Conservation (phyloP, 2,797 vertebrate species). For the Chelon auratus region DNA sequence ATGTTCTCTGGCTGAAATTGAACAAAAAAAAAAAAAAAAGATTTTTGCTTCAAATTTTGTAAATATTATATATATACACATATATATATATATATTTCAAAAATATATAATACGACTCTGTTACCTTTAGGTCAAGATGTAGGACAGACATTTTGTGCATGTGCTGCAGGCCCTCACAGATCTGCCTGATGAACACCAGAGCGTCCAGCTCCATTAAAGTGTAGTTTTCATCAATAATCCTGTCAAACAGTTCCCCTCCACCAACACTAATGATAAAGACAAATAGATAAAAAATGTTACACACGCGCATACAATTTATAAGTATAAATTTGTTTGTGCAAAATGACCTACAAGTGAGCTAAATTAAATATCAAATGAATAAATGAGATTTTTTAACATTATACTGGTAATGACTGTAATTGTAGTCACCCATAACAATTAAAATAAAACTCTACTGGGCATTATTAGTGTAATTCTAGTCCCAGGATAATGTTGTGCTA, state of each 20-base stretch:
- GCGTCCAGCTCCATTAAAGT: constrained; percentile 91
- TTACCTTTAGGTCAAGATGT: constrained; percentile 97
- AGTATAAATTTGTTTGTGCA: background rate
- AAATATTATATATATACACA: background rate
- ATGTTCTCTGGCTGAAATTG: constrained; percentile 96
- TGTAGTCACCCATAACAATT: background rate
- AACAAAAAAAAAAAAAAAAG: background rate
- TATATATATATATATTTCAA: no score
- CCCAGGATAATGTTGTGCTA: background rate
- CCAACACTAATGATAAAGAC: constrained; percentile 86
- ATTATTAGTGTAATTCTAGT: background rate
- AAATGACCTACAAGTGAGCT: background rate
- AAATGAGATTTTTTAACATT: background rate
- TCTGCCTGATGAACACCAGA: constrained; percentile 92
- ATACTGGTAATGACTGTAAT: no score
- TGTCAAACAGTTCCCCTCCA: constrained; percentile 97
- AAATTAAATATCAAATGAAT: background rate
- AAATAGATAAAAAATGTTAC: constrained; percentile 14
- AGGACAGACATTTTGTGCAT: constrained; percentile 99
- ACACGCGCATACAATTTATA: background rate
- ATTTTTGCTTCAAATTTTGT: background rate
- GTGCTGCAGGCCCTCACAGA: constrained; percentile 94
- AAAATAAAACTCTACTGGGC: background rate
- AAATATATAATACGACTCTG: background rate
- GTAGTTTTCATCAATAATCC: constrained; percentile 91